Conservation (phyloP, 2,797 vertebrate species). For the Netta rufina region DNA sequence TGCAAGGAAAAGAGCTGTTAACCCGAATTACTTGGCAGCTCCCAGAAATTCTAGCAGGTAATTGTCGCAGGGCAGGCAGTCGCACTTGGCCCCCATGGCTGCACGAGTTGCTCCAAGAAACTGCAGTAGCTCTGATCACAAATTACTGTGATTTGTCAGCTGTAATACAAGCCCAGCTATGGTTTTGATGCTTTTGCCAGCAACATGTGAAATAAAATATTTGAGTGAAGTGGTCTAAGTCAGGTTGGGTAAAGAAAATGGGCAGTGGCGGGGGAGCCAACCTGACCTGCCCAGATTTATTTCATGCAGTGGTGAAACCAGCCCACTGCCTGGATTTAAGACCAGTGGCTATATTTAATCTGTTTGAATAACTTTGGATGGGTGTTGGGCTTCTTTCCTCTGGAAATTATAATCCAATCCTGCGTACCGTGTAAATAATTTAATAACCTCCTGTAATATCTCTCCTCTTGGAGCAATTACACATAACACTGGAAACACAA, state of each 20-base stretch:
- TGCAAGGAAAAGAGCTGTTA: slow-evolving; percentile 22
- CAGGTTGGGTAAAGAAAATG: slow-evolving; percentile 22
- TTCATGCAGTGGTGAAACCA: slow-evolving; percentile 9
- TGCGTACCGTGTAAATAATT: slow-evolving; percentile 30
- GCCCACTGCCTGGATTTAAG: slow-evolving; percentile 33
- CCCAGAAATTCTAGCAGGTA: slow-evolving; percentile 42
- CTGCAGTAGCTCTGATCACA: slow-evolving; percentile 62
- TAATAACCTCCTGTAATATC: background rate
- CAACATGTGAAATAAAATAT: slow-evolving; percentile 62
- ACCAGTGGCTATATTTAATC: slow-evolving; percentile 27
- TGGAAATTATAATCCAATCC: slow-evolving; percentile 34
- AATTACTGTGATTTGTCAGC: slow-evolving; percentile 74
- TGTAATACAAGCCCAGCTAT: slow-evolving; percentile 61
- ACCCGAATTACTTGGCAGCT: slow-evolving; percentile 57
- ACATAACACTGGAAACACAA: background rate
- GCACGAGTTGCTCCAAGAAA: slow-evolving; percentile 40
- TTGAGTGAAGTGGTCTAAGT: slow-evolving; percentile 43
- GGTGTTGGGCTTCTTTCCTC: background rate
- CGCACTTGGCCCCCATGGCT: slow-evolving; percentile 44
- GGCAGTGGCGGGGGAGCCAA: background rate
- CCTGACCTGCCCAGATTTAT: slow-evolving; percentile 21
- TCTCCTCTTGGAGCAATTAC: background rate
- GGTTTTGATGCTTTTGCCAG: slow-evolving; percentile 68
- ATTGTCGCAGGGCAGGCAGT: slow-evolving; percentile 57
- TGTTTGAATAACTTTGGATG: slow-evolving; percentile 1